Percentiles rank a stretch among this genome's conserved stretches.
phyloP scores from a whole-genome alignment of 1,140 invertebrate species.

The Drosophila punjabiensis region DNA sequence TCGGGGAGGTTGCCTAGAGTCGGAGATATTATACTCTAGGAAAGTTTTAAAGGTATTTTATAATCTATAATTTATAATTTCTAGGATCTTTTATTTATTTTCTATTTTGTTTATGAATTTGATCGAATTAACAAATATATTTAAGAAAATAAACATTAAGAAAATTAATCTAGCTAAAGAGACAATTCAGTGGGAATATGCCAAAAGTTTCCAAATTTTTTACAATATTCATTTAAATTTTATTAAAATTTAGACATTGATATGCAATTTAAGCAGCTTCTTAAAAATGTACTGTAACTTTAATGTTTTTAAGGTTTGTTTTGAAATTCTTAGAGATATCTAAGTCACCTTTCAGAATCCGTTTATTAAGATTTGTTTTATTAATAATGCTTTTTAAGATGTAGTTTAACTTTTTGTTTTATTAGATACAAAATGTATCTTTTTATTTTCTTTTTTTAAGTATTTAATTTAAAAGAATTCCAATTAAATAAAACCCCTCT shows the following conservation, averaged over 20 bases:
- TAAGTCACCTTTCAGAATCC: no score
- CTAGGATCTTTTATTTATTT: neutral
- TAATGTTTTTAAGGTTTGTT: no score
- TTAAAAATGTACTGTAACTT: no score
- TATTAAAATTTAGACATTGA: neutral
- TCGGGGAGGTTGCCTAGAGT: neutral
- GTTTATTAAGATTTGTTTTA: neutral
- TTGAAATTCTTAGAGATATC: no score
- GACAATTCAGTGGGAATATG: neutral
- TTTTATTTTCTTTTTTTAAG: neutral
- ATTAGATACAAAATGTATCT: neutral
- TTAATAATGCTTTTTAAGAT: neutral
- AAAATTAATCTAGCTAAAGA: neutral
- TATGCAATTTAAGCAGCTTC: no score
- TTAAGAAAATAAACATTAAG: no score
- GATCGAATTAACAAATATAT: no score
- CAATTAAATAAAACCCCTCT: neutral
- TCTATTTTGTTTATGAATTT: neutral
- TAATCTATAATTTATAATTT: neutral
- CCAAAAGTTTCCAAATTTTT: fast-evolving
- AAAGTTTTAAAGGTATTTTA: neutral
- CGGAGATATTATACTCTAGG: constrained; percentile 3
- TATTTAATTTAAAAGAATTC: neutral
- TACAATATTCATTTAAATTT: neutral
- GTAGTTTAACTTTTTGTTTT: neutral